Percentiles rank a stretch among this genome's conserved stretches.
Evolutionary conservation across 2,113 vertebrate genomes (phyloP).

Genomic region (Sakesphorus luctuosus): DNA sequence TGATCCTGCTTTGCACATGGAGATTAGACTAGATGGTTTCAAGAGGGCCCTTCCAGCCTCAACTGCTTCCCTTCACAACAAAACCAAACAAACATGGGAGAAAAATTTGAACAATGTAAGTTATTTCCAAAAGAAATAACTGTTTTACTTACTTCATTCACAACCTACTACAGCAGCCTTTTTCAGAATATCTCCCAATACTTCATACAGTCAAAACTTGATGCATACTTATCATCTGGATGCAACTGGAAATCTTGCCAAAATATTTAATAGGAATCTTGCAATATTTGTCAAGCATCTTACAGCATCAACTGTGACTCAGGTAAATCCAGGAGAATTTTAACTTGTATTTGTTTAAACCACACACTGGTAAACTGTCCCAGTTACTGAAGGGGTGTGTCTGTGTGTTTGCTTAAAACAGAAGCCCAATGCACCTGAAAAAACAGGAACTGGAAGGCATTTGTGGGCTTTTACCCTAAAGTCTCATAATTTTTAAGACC

Average conservation of each 20-base stretch:
- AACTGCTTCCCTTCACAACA: neutral
- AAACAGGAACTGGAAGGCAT: neutral
- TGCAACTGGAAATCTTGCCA: neutral
- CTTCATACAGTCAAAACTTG: neutral
- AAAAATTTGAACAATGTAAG: neutral
- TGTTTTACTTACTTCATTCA: neutral
- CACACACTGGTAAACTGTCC: neutral
- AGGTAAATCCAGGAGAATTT: neutral
- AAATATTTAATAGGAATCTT: neutral
- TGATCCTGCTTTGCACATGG: neutral
- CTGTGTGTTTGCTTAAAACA: neutral
- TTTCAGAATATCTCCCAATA: neutral
- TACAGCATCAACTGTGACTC: neutral
- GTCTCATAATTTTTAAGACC: neutral
- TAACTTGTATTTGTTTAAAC: neutral
- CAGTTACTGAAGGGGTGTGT: neutral
- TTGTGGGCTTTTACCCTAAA: neutral
- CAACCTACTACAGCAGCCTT: neutral
- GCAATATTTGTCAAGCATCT: neutral
- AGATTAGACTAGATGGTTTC: neutral
- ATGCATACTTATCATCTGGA: neutral
- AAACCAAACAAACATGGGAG: neutral
- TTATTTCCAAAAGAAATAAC: neutral
- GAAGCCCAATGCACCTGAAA: neutral
- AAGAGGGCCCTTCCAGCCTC: neutral